These are phyloP conservation scores for Zapornia atra DNA, from an alignment of 2,113 vertebrate species.

Conservation along the genomic window DNA sequence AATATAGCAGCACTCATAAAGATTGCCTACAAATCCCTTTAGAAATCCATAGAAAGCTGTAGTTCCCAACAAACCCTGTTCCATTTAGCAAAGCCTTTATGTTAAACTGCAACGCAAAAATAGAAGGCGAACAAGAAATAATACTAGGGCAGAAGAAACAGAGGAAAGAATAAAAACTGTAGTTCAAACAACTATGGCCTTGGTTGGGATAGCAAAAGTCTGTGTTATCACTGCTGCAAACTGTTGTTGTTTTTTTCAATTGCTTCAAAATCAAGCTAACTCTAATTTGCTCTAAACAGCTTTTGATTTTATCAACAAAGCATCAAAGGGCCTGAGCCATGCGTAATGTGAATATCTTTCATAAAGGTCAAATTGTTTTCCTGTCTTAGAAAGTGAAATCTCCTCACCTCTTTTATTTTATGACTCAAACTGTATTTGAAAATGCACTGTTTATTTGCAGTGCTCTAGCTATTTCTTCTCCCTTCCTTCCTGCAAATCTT, in stretches of 20 bases:
- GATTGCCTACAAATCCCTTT: conserved; percentile 12
- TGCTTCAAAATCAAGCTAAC: not conserved
- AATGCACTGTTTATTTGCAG: not conserved
- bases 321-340: not conserved
- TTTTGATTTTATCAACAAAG: conserved; percentile 34
- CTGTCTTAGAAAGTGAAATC: not conserved
- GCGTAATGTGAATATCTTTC: not conserved
- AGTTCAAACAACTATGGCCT: not conserved
- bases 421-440: not conserved
- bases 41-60: conserved; percentile 8
- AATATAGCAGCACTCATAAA: conserved; percentile 14
- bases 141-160: not conserved
- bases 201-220: not conserved
- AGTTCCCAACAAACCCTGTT: not conserved
- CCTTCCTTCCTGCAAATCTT: not conserved
- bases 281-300: conserved; percentile 22
- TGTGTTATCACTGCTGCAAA: not conserved
- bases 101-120: not conserved
- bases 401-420: not conserved
- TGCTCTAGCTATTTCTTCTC: not conserved
- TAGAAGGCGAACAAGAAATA: not conserved
- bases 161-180: not conserved
- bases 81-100: not conserved
- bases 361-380: not conserved
- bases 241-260: not conserved